Conservation (phyloP, 37 sponge, comb jelly and placozoan genomes). For the Spongia lamella region DNA sequence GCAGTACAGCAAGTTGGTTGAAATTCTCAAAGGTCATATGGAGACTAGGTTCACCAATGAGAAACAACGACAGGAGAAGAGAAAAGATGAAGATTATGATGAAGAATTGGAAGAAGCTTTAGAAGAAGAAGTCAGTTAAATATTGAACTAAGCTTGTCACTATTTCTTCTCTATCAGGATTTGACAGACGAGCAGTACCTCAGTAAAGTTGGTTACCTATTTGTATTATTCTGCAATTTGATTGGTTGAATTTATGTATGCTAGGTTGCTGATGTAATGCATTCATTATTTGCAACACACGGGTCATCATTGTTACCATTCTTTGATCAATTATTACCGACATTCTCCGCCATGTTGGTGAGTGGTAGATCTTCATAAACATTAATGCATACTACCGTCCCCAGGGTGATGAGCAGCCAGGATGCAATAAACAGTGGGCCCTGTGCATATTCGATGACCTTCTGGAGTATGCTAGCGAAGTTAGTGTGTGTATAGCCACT, state of each 20-base stretch:
- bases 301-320: constrained; percentile 72
- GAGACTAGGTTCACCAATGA: constrained; percentile 71
- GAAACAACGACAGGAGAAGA: constrained; percentile 69
- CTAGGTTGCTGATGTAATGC: constrained; percentile 90
- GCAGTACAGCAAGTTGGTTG: constrained; percentile 74
- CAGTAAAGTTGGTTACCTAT: constrained; percentile 44
- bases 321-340: constrained; percentile 83
- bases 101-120: constrained; percentile 96
- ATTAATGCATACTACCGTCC: not conserved
- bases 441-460: constrained; percentile 97
- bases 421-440: constrained; percentile 84
- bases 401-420: constrained; percentile 75
- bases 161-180: constrained; percentile 15
- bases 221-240: not conserved
- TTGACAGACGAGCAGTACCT: constrained; percentile 78
- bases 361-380: not conserved
- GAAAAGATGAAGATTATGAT: constrained; percentile 95
- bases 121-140: constrained; percentile 66
- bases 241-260: not conserved
- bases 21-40: constrained; percentile 71
- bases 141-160: no score
- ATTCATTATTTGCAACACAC: constrained; percentile 86
- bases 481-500: constrained; percentile 22
- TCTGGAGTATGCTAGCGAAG: constrained; percentile 87
- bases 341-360: constrained; percentile 80